Conservation (phyloP, 2,888 invertebrate species). For the Xestobium rufovillosum region DNA sequence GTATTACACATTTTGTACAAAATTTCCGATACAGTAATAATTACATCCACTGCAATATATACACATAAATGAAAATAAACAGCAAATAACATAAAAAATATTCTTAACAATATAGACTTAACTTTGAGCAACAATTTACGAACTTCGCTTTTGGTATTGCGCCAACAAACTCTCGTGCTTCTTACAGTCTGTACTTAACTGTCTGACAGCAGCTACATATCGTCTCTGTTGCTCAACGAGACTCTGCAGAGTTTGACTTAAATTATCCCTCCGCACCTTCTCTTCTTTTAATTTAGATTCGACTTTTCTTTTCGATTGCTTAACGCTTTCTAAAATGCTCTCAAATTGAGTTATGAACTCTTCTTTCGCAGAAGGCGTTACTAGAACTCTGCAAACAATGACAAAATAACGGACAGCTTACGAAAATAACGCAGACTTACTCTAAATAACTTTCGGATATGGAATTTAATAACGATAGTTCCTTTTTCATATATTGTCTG, state of each 20-base stretch:
- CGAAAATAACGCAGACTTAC: slow-evolving; percentile 47
- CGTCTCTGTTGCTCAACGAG: slow-evolving; percentile 65
- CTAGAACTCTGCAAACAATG: slow-evolving; percentile 63
- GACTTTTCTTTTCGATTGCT: slow-evolving; percentile 69
- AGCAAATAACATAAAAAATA: no score
- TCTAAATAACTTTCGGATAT: slow-evolving; percentile 82
- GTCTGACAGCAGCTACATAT: slow-evolving; percentile 68
- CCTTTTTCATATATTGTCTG: slow-evolving; percentile 87
- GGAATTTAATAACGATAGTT: slow-evolving; percentile 79
- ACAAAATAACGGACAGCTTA: slow-evolving; percentile 3
- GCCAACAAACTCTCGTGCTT: slow-evolving; percentile 51
- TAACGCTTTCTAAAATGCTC: slow-evolving; percentile 82
- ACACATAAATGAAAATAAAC: no score
- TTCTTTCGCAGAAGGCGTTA: slow-evolving; percentile 68
- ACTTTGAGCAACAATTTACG: no score
- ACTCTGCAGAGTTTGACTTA: slow-evolving; percentile 53
- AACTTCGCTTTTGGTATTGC: no score
- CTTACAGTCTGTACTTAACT: slow-evolving; percentile 67
- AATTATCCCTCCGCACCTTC: slow-evolving; percentile 57
- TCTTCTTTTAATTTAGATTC: slow-evolving; percentile 58
- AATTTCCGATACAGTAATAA: no score
- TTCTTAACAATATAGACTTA: no score
- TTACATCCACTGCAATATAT: no score
- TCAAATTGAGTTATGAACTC: slow-evolving; percentile 89
- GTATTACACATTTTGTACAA: no score